phyloP scores from a whole-genome alignment of 1,140 invertebrate genomes.

The Neelides sp. region DNA sequence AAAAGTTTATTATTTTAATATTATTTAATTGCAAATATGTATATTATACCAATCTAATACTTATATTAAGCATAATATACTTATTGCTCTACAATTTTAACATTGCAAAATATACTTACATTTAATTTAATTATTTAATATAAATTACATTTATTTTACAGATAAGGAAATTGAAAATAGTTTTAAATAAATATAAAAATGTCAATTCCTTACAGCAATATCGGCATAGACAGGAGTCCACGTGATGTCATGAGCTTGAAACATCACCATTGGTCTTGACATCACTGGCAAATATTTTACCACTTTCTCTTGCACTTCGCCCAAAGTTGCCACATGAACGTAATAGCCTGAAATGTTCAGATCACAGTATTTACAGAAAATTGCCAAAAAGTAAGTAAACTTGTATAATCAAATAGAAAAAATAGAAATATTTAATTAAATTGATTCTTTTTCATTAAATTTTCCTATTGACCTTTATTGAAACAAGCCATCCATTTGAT shows the following conservation, averaged over 20 bases:
- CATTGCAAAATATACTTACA: too few species aligned
- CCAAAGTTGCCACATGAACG: constrained; percentile 79
- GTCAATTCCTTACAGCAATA: constrained; percentile 51
- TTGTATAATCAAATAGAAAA: too few species aligned
- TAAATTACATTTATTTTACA: too few species aligned
- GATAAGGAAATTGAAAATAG: constrained; percentile 15
- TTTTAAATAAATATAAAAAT: constrained; percentile 20
- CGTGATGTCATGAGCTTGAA: constrained; percentile 62
- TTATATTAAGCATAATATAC: too few species aligned
- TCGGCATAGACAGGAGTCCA: constrained; percentile 91
- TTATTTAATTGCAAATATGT: too few species aligned
- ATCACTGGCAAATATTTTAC: constrained; percentile 82
- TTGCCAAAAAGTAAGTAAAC: too few species aligned
- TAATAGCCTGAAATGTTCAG: constrained; percentile 61
- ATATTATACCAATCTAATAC: too few species aligned
- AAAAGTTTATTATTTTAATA: too few species aligned
- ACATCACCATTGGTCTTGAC: constrained; percentile 69
- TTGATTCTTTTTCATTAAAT: too few species aligned
- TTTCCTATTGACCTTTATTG: constrained; percentile 67
- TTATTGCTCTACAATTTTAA: too few species aligned
- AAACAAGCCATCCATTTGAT: constrained; percentile 95
- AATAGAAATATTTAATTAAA: constrained; percentile 43
- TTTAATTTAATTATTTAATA: too few species aligned
- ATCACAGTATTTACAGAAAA: too few species aligned
- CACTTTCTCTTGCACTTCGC: constrained; percentile 88